Evolutionary conservation across 2,113 vertebrate genomes (phyloP), one percentile per base, ranked within the genome.

Genomic region (Leptocoma aspasia): DNA sequence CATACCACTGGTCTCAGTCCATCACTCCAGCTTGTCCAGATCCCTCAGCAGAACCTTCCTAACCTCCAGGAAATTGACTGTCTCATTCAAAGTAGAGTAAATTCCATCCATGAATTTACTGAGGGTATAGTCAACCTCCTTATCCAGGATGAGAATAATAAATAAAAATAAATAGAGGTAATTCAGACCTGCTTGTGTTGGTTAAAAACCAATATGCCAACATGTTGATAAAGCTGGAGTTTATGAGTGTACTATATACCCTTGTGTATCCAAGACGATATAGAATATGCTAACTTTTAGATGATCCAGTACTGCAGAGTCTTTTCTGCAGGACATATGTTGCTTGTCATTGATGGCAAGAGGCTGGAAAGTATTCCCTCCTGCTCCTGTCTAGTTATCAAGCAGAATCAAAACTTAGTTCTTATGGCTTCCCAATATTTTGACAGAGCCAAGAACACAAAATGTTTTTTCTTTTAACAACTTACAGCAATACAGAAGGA

Each of bases 1-100:
- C 39, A 60, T 30, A 26, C 5, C 7, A 4, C 20, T 35, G 16
- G 16, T 53, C 28, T 81, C 20, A 26, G 24, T 15, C 26, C n/a
- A 31, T 31, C 24, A 54, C 39, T 76, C n/a, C 17, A 75, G 20
- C 13, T 24, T 60, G 39, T 26, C 14, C 26, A 82, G 47, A 47
- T 35, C 30, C 30, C 24, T 47, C 39, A 61, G 54, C 20, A 82
- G 39, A 68, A 11, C 39, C 10, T 53, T 75, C 28, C 20, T 35
- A 52, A 17, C 2, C 20, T 45, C 8, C n/a, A 60, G 39, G 11
- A 82, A 54, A 47, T 15, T 61, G n/a, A 15, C 9, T 31, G 7
- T 66, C 11, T 68, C 24, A 41, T 0, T 0, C 27, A 68, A 53
- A 59, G 21, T 68, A 5, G 11, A 22, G 30, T 53, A n/a, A n/a